phyloP scores from a whole-genome alignment of 2,888 invertebrate genomes.

The Perizoma affinitatum region DNA sequence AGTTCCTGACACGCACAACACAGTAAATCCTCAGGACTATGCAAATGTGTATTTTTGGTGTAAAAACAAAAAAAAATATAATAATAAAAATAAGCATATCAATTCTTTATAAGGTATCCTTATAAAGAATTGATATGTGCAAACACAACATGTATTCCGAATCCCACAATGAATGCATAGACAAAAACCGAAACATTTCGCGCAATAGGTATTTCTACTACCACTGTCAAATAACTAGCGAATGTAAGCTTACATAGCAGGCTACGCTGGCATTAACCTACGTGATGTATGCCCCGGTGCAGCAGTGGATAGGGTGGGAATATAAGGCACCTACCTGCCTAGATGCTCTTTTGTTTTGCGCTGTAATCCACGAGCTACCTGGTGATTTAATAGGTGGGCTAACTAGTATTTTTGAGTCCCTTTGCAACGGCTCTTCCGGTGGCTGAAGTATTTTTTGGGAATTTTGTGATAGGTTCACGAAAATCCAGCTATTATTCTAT shows the following conservation, averaged over 20 bases:
- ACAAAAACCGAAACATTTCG: slow-evolving; percentile 1
- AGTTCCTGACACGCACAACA: no score
- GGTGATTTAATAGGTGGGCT: slow-evolving; percentile 18
- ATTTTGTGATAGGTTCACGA: background rate
- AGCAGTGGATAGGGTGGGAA: slow-evolving; percentile 48
- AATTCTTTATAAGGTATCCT: no score
- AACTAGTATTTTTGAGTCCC: slow-evolving; percentile 9
- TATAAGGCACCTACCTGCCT: slow-evolving; percentile 27
- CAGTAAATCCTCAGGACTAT: no score
- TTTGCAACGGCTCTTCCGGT: background rate
- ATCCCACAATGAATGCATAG: background rate
- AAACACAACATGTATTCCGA: no score
- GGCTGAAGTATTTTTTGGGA: background rate
- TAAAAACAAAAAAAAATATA: no score
- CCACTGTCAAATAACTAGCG: slow-evolving; percentile 12
- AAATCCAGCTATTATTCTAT: no score
- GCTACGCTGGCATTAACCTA: slow-evolving; percentile 46
- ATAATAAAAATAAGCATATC: no score
- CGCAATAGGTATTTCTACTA: background rate
- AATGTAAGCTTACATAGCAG: slow-evolving; percentile 16
- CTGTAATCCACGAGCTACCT: slow-evolving; percentile 15
- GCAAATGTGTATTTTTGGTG: no score
- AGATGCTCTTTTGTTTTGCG: slow-evolving; percentile 27
- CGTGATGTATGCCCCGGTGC: slow-evolving; percentile 51
- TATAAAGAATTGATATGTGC: no score